Evolutionary conservation across 2,113 vertebrate species (phyloP), one percentile per base, ranked within the genome.

Genomic region (Geococcyx californianus): DNA sequence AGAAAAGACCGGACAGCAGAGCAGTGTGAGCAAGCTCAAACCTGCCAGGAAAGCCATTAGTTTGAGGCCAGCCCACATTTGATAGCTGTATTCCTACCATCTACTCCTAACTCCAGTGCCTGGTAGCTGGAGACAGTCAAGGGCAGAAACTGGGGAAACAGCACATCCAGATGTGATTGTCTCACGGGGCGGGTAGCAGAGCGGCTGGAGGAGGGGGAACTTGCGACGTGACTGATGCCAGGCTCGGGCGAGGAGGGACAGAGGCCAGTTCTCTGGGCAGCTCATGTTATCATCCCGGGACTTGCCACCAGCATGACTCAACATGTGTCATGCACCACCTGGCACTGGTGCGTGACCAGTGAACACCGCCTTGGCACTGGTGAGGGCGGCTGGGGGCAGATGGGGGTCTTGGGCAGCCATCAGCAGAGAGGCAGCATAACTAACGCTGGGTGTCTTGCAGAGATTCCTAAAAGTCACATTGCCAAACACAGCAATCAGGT

Each of bases 11-110:
- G 0, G 83, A 38, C 18, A 81, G 45, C 72, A 74, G 60, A 92
- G 72, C 0, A 0, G 24, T 0, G 0, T 45, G 42, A 24, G 70
- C 2, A 2, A 58, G 67, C 34, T 49, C 6, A 0, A 47, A 40
- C 36, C 82, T 77, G 59, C 45, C 60, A 72, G 45, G 28, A 83
- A 74, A 86, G 54, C 33, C 29, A 9, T 36, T 74, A 86, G 3
- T 64, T 38, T 58, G 42, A 70, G 45, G 14, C 16, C 59, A 82
- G 29, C 31, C 26, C 47, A 18, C 17, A 82, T 44, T 20, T 21
- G 26, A 7, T 33, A 47, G 16, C 51, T 7, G 11, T 52, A 40
- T 21, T 78, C 7, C 29, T 59, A 1, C 62, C 4, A 0, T 33
- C 83, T 80, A 1, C 52, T 76, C 63, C 49, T n/a, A 28, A 11